Base-by-base conservation (phyloP, 2,888 invertebrate genomes). In the Diaphora mendica region DNA sequence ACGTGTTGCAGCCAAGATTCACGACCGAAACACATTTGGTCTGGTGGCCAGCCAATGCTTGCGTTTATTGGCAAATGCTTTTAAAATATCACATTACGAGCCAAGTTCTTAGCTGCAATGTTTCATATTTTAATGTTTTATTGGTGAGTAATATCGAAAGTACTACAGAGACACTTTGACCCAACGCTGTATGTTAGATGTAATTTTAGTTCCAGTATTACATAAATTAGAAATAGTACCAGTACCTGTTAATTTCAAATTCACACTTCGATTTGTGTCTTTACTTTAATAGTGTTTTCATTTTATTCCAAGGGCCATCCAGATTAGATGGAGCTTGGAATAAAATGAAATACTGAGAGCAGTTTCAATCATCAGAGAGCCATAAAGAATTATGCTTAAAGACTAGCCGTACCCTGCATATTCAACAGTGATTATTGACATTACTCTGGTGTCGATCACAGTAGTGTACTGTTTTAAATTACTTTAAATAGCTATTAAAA, bases 61-160 rank as follows among this genome's bases (percentile, higher is more conserved):
- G 64, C 69, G n/a, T 72, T 75, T 69, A 75, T 72, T 72, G 71
- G 71, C 68, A 72, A 75, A 75, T 75, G 71, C 71, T 75, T 69
- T 69, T 68, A 72, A 75, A 75, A 48, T 72, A 69, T 69, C 39
- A 39, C 44, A 66, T 26, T 48, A 26, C 62, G 68, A 69, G 75
- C 75, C 75, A 75, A 75, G 69, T 71, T 75, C 35, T 51, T 69
- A 11, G 30, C 26, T 44, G 59, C 33, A 8, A 59, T 75, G 26
- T 30, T 48, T 75, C 51, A 75, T 69, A 75, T 69, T 69, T 71
- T 66, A 30, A 69, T 69, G 69, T 64, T 69, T 69, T 73, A 70
- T 70, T 44, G 64, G 17, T 65, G 35, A 59, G 51, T 64, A 35
- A 39, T 69, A 68, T 39, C 30, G 42, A 42, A 39, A 69, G 64